Evolutionary conservation across 2,797 vertebrate species (phyloP).

Genomic region (Carduelis carduelis): DNA sequence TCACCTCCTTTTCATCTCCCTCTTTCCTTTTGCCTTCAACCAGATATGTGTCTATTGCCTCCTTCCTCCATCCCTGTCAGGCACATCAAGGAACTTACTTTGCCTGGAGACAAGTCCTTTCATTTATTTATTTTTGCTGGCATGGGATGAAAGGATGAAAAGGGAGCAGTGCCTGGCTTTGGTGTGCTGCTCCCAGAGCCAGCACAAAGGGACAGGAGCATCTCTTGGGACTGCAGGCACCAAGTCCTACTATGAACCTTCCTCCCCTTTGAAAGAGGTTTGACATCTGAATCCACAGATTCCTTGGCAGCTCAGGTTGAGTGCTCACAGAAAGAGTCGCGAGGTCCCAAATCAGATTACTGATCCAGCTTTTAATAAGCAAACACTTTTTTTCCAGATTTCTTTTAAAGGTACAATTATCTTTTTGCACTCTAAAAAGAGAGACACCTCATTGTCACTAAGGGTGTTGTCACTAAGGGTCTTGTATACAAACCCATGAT

Average conservation of each 20-base stretch:
- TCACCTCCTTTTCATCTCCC: neutral
- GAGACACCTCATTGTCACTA: neutral
- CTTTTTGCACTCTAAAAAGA: neutral
- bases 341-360: neutral
- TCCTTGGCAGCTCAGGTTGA: neutral
- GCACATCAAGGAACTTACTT: neutral
- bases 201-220: neutral
- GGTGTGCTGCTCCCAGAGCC: accelerated
- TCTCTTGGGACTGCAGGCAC: neutral
- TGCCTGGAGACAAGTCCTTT: conserved; percentile 8
- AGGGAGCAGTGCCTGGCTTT: neutral
- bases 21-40: neutral
- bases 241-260: neutral
- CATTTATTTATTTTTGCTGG: conserved; percentile 42
- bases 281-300: neutral
- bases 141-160: conserved; percentile 2
- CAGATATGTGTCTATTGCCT: neutral
- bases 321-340: neutral
- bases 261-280: neutral
- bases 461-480: neutral
- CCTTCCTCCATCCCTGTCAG: neutral
- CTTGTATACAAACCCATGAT: neutral
- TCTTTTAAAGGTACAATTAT: neutral
- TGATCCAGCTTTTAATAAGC: neutral
- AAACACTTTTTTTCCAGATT: neutral